Base-by-base conservation (phyloP, 2,888 invertebrate species). In the Drosophila monieri region DNA sequence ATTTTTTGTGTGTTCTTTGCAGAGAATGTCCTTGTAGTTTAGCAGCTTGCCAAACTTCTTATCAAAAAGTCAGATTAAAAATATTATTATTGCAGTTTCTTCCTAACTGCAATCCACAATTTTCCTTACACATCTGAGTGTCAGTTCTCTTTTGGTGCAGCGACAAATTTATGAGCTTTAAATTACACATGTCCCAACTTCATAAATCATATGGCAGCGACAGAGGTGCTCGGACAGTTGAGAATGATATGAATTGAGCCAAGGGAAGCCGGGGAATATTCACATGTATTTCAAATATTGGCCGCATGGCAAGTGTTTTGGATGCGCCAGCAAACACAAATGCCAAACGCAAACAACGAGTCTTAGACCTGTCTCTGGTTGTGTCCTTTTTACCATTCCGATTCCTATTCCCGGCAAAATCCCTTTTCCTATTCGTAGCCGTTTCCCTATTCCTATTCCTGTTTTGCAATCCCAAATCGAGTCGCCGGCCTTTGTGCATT, bases 111-210 rank as follows among this genome's bases (percentile, higher is more conserved):
- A 14, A 18, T 56, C n/a, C 35, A n/a, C 35, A 35, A n/a, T 35
- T 32, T n/a, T 35, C 35, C 14, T 6, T 35, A 1, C 35, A 32
- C 12, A 12, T 32, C 12, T 4, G 12, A 12, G 37, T 14, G 58
- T 60, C 60, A 21, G 10, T 47, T 32, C 23, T 60, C 49, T 53
- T 72, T 54, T 21, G 61, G 43, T 62, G 58, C 71, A 56, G 49
- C 68, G 77, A 89, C 76, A 83, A 87, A 85, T 90, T 89, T 89
- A 85, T 85, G 88, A 80, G 80, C 85, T 80, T 80, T 85, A 88
- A 89, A 90, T 81, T 89, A 88, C 87, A 88, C 85, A 85, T 89
- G 90, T 88, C 85, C 84, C 73, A 73, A 77, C 70, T 75, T 70
- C 80, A 90, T 90, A 89, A 90, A 90, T 89, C 89, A 90, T 70